phyloP scores from a whole-genome alignment of 2,888 invertebrate species.

The Oligia latruncula region DNA sequence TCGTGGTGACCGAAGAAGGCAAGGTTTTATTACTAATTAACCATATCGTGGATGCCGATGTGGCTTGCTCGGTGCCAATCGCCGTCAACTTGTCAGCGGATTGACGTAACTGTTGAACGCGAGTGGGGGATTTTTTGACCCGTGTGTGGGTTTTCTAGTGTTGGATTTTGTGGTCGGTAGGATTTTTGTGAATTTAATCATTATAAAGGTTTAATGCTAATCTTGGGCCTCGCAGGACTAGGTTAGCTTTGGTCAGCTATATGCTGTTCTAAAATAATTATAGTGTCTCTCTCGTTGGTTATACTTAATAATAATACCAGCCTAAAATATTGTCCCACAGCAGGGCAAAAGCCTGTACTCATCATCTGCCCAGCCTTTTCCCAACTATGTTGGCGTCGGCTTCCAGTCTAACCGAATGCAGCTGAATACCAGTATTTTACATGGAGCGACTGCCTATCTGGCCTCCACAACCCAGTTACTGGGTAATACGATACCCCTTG shows the following conservation, averaged over 20 bases:
- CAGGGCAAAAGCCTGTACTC: too few species aligned
- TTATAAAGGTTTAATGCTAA: background rate
- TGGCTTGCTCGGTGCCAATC: constrained; percentile 74
- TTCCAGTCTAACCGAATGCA: too few species aligned
- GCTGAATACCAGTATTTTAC: too few species aligned
- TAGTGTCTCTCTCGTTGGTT: background rate
- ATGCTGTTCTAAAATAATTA: background rate
- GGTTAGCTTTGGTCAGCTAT: too few species aligned
- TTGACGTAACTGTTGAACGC: constrained; percentile 70
- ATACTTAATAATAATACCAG: background rate
- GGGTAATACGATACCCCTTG: too few species aligned
- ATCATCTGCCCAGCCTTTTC: background rate
- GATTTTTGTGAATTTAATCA: background rate
- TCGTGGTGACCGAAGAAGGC: constrained; percentile 66
- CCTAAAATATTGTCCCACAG: background rate
- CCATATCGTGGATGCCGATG: constrained; percentile 77
- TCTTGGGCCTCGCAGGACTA: background rate
- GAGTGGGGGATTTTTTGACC: constrained; percentile 40
- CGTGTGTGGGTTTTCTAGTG: constrained; percentile 5
- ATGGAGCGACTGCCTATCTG: too few species aligned
- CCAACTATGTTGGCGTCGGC: too few species aligned
- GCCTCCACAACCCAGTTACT: too few species aligned
- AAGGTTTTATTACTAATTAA: constrained; percentile 80
- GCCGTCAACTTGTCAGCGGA: constrained; percentile 77
- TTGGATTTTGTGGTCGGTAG: background rate